Evolutionary conservation across 2,113 vertebrate genomes (phyloP).

Genomic region (Trochalopteron elliotii): DNA sequence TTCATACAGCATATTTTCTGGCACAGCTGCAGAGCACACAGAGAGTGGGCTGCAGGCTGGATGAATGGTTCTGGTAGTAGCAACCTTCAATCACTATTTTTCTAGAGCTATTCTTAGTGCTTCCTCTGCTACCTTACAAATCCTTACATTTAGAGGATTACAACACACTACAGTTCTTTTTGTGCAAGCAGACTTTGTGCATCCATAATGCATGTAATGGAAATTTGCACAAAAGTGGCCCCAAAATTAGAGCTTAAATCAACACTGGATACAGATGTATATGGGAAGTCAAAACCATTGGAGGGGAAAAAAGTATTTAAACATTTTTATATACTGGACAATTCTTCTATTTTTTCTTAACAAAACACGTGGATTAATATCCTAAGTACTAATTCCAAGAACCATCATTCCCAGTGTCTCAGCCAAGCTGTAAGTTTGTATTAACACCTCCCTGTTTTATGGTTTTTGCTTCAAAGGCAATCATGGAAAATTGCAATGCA

Average conservation of each 20-base stretch:
- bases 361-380: not conserved
- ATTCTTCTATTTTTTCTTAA: not conserved
- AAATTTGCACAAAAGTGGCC: not conserved
- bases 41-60: not conserved
- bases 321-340: not conserved
- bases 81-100: not conserved
- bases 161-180: not conserved
- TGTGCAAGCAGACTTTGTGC: not conserved
- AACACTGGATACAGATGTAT: not conserved
- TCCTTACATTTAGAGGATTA: not conserved
- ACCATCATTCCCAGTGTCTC: not conserved
- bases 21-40: constrained; percentile 10
- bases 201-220: not conserved
- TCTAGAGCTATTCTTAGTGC: not conserved
- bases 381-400: not conserved
- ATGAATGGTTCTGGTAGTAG: not conserved
- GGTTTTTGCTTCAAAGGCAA: not conserved
- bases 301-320: not conserved
- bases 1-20: not conserved
- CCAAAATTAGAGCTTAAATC: not conserved
- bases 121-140: not conserved
- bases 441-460: not conserved
- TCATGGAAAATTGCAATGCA: not conserved
- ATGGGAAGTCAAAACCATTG: not conserved
- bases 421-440: not conserved